phyloP scores from a whole-genome alignment of 2,113 vertebrate species.

The Bettongia penicillata region DNA sequence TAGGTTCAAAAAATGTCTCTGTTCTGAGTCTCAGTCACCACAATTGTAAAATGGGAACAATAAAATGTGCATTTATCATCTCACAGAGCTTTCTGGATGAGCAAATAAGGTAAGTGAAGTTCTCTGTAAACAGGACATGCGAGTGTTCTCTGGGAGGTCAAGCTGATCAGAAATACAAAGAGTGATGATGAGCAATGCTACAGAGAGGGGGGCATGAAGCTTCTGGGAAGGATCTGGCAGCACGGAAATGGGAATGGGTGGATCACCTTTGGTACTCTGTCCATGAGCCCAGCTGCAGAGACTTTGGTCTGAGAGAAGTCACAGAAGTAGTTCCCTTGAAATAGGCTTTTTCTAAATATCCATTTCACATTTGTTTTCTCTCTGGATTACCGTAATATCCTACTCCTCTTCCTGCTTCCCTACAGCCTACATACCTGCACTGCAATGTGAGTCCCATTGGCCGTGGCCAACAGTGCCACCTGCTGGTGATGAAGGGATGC shows the following conservation, averaged over 20 bases:
- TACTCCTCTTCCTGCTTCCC: neutral
- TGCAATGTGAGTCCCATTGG: slow-evolving; percentile 83
- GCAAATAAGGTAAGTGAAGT: neutral
- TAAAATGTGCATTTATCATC: neutral
- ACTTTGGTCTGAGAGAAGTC: neutral
- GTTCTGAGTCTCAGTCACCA: neutral
- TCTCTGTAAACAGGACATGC: neutral
- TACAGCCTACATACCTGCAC: slow-evolving; percentile 82
- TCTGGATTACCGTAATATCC: neutral
- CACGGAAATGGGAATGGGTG: neutral
- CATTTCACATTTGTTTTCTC: neutral
- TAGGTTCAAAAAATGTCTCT: neutral
- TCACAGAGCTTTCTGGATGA: neutral
- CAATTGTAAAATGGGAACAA: neutral
- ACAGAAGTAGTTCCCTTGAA: neutral
- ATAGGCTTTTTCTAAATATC: neutral
- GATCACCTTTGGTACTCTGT: neutral
- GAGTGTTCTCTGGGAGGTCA: neutral
- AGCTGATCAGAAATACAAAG: neutral
- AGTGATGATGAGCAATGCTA: neutral
- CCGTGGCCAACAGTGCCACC: slow-evolving; percentile 86
- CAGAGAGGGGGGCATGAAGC: neutral
- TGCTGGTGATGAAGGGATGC: slow-evolving; percentile 82
- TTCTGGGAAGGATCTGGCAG: neutral
- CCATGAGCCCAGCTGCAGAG: neutral